Percentiles rank a stretch among this genome's conserved stretches.
These are phyloP conservation scores for Harpagoxenus sublaevis DNA, from an alignment of 2,888 invertebrate genomes.

Conservation along the genomic window DNA sequence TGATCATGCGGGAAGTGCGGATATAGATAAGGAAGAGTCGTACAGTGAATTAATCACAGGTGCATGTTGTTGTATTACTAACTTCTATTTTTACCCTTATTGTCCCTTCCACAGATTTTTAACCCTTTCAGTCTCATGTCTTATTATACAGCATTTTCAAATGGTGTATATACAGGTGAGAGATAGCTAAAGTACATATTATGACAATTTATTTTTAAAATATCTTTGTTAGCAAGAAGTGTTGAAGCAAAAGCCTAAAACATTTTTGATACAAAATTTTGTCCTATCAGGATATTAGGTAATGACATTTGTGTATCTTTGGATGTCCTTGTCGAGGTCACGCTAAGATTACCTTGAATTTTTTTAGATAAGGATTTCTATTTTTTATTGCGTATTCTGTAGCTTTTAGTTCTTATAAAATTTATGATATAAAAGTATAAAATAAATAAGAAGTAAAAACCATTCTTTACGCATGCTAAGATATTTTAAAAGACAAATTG, in stretches of 20 bases:
- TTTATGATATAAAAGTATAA: background rate
- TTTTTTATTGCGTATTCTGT: background rate
- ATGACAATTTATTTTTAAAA: no score
- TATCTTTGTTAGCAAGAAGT: no score
- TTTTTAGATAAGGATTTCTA: background rate
- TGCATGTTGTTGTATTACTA: constrained; percentile 81
- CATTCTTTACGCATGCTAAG: background rate
- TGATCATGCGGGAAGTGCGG: constrained; percentile 8
- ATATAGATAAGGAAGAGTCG: constrained; percentile 33
- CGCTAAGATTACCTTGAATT: background rate
- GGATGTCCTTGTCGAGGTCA: no score
- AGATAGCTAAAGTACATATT: no score
- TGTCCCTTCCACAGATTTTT: background rate
- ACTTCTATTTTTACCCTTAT: constrained; percentile 56
- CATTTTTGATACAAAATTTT: no score
- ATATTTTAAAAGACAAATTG: no score
- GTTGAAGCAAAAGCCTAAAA: no score
- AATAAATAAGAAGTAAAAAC: background rate
- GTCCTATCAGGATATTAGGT: no score
- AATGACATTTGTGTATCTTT: no score
- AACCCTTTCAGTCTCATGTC: background rate
- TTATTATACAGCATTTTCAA: background rate
- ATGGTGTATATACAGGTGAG: no score
- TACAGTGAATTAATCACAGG: constrained; percentile 71
- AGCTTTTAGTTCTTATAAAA: background rate